Percentiles rank a stretch among this genome's conserved stretches.
phyloP scores from a whole-genome alignment of 1,140 invertebrate species.

The Macrobrachium nipponense region DNA sequence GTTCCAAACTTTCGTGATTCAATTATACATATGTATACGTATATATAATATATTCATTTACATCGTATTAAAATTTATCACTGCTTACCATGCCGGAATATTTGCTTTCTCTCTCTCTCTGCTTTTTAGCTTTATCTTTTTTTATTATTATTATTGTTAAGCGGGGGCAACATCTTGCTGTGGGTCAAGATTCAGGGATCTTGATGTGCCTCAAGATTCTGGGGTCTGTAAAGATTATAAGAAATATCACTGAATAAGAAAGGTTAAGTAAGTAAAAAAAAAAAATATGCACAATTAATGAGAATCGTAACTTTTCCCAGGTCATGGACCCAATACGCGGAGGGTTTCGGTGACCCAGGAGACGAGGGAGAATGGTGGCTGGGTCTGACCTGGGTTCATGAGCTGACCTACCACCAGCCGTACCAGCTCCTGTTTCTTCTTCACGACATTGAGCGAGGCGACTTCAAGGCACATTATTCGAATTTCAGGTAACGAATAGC shows the following conservation, averaged over 20 bases:
- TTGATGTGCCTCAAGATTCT: too few species aligned
- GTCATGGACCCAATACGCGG: slow-evolving; percentile 28
- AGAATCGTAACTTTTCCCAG: not conserved
- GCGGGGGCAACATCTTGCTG: too few species aligned
- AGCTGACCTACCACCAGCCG: slow-evolving; percentile 51
- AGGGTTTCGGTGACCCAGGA: slow-evolving; percentile 32
- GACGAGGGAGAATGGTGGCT: slow-evolving; percentile 45
- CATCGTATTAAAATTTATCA: too few species aligned
- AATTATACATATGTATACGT: too few species aligned
- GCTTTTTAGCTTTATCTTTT: too few species aligned
- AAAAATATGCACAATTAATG: not conserved
- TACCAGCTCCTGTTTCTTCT: slow-evolving; percentile 38
- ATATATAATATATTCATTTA: too few species aligned
- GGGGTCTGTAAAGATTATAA: not conserved
- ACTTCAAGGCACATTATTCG: slow-evolving; percentile 12
- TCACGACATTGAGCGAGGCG: slow-evolving; percentile 39
- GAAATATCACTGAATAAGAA: not conserved
- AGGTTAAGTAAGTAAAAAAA: not conserved
- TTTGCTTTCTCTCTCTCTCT: too few species aligned
- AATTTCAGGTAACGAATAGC: slow-evolving; percentile 32
- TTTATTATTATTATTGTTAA: too few species aligned
- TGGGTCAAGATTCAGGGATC: too few species aligned
- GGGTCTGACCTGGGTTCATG: slow-evolving; percentile 35
- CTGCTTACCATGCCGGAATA: too few species aligned
- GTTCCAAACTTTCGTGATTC: too few species aligned